Base-by-base conservation (phyloP, 2,888 invertebrate genomes). In the Dendrolimus houi region DNA sequence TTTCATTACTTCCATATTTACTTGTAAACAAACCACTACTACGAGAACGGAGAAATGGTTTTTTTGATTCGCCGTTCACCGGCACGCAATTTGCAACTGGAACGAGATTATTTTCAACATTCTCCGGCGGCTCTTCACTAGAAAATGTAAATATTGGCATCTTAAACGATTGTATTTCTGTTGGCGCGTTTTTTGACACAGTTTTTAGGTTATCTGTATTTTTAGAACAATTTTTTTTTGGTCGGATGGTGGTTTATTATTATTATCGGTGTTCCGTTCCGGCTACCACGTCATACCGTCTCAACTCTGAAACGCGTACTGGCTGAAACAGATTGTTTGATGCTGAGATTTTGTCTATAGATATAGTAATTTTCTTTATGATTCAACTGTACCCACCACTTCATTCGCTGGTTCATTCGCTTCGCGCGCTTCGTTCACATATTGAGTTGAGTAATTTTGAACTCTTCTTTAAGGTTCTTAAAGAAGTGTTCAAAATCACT, bases 1-100 rank as follows among this genome's bases (percentile, higher is more conserved):
- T 83, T 66, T 92, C 92, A 52, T 57, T 61, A 3, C 56, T 57
- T 2, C 68, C 62, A 14, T 47, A 47, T 47, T 47, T 10, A 12
- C 47, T 47, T 12, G 12, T 47, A 47, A 47, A 47, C 12, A 47
- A 47, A 9, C 9, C 47, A 47, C 47, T 47, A 47, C 47, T 12
- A 47, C 47, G 47, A 1, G 47, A 47, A 9, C 47, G 47, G 9
- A 47, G 12, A 47, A 47, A 47, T 47, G 47, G 47, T 12, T 47
- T 47, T 8, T 47, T 47, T 2, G 47, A 47, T 10, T 47, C 47
- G 8, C 47, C 47, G 12, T 47, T 47, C 12, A 12, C 12, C 9
- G 47, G 12, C 10, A 47, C 47, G 47, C 47, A 9, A 9, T 47
- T 47, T 47, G 47, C 9, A 47, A 47, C 12, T 12, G 47, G 12